These are phyloP conservation scores for Cyclophora albipunctata DNA, from an alignment of 2,888 invertebrate genomes.

Conservation along the genomic window DNA sequence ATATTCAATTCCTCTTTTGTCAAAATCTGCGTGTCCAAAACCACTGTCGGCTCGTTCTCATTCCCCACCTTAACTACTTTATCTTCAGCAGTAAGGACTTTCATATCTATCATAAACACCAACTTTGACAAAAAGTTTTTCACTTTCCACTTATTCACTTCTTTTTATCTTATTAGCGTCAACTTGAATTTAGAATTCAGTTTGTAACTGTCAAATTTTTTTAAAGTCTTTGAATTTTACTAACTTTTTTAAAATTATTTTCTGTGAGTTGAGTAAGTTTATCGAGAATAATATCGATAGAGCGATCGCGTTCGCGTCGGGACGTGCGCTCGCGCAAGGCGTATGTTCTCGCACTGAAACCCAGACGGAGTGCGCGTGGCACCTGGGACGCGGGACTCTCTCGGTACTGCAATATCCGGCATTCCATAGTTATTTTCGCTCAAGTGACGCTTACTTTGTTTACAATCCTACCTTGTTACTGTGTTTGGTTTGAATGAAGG, in stretches of 20 bases:
- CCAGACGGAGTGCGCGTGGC: constrained; percentile 17
- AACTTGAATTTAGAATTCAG: background rate
- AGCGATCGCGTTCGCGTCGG: constrained; percentile 11
- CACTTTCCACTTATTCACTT: constrained; percentile 22
- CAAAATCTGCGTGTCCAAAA: constrained; percentile 37
- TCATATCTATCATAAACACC: constrained; percentile 39
- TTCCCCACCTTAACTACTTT: constrained; percentile 54
- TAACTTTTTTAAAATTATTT: background rate
- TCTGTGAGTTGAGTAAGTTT: constrained; percentile 3
- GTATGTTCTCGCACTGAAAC: constrained; percentile 27
- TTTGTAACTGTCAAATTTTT: background rate
- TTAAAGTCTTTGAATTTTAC: constrained; percentile 1
- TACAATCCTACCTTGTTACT: constrained; percentile 38
- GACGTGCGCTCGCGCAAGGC: constrained; percentile 30
- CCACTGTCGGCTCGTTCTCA: constrained; percentile 55
- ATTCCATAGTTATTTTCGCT: constrained; percentile 64
- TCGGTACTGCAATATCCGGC: constrained; percentile 64
- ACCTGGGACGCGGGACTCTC: constrained; percentile 36
- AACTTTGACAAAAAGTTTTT: constrained; percentile 8
- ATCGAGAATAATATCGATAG: constrained; percentile 49
- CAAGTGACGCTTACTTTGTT: constrained; percentile 62
- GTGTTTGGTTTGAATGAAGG: constrained; percentile 35
- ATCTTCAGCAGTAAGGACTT: constrained; percentile 57
- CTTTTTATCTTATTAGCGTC: background rate
- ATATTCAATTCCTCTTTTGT: constrained; percentile 65